Evolutionary conservation across 2,888 invertebrate species (phyloP), one percentile per base, ranked within the genome.

Genomic region (Phania funesta): DNA sequence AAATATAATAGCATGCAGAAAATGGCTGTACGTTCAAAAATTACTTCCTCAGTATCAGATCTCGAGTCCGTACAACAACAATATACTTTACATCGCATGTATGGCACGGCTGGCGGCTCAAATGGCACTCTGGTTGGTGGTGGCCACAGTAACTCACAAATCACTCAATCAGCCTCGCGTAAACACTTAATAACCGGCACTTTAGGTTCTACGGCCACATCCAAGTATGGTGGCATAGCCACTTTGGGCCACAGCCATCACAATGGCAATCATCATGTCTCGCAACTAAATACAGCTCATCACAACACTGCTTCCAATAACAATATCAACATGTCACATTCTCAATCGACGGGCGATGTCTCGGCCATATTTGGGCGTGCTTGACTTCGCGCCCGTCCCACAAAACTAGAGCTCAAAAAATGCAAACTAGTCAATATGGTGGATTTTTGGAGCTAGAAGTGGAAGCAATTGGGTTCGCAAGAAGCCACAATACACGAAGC

Each of bases 321-420:
- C 48, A 84, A 85, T 68, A 82, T 84, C 44, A 90, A 88, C 70
- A 91, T 93, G 87, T 92, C 93, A 29, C 94, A 94, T 89, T 94
- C 93, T 32, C 94, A 94, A 87, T 93, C 93, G 24, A 93, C 93
- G 7, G 93, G 93, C 26, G 94, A 94, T 90, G 93, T 94, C 70
- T 93, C 93, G 18, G 93, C 93, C 84, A 93, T 94, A 91, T 91
- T 93, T 86, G 93, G 93, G 74, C 91, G 93, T 26, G 93, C 94
- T 93, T 94, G 94, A 94, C 91, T 91, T 86, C 88, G 90, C 83
- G 89, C 89, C 73, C 87, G 90, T 78, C 90, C 90, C 84, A 90
- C 90, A 18, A 90, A 90, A 87, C 85, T 90, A 84, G 89, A 90
- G 87, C 88, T 90, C 85, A 91, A 90, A 86, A 91, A 91, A 87